Percentiles rank a stretch among this genome's conserved stretches.
Conservation (phyloP, 2,888 invertebrate species). For the Hyalella azteca region DNA sequence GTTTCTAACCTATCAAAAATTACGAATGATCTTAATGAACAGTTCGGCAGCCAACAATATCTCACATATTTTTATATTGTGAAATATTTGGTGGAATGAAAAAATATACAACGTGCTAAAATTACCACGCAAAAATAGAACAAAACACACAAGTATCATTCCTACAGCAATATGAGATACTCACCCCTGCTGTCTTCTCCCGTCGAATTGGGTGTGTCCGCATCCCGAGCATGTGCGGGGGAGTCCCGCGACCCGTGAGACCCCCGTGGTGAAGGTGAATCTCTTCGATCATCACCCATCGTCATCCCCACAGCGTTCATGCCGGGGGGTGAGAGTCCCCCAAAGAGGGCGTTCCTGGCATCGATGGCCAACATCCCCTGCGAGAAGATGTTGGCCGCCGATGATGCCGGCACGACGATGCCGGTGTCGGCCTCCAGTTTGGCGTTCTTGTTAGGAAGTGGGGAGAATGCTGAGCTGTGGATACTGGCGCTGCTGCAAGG, state of each 20-base stretch:
- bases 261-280: slow-evolving; percentile 54
- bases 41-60: too few species aligned
- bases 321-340: slow-evolving; percentile 43
- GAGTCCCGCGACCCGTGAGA: slow-evolving; percentile 54
- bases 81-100: too few species aligned
- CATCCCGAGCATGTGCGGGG: slow-evolving; percentile 52
- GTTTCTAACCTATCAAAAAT: too few species aligned
- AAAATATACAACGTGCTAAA: too few species aligned
- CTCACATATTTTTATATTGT: too few species aligned
- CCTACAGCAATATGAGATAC: neutral
- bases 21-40: too few species aligned
- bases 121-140: too few species aligned
- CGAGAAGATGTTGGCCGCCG: slow-evolving; percentile 48
- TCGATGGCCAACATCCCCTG: slow-evolving; percentile 50
- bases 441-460: slow-evolving; percentile 49
- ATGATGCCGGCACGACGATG: slow-evolving; percentile 43
- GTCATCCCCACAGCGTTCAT: slow-evolving; percentile 38
- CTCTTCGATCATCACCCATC: slow-evolving; percentile 48
- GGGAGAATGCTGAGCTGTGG: slow-evolving; percentile 53
- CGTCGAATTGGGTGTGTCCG: slow-evolving; percentile 53
- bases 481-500: slow-evolving; percentile 42
- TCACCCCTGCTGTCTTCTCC: slow-evolving; percentile 52
- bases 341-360: slow-evolving; percentile 49
- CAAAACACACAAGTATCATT: too few species aligned
- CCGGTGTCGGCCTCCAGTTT: slow-evolving; percentile 48